These are phyloP conservation scores for Garrulus glandarius DNA, from an alignment of 2,797 vertebrate species.

Conservation along the genomic window DNA sequence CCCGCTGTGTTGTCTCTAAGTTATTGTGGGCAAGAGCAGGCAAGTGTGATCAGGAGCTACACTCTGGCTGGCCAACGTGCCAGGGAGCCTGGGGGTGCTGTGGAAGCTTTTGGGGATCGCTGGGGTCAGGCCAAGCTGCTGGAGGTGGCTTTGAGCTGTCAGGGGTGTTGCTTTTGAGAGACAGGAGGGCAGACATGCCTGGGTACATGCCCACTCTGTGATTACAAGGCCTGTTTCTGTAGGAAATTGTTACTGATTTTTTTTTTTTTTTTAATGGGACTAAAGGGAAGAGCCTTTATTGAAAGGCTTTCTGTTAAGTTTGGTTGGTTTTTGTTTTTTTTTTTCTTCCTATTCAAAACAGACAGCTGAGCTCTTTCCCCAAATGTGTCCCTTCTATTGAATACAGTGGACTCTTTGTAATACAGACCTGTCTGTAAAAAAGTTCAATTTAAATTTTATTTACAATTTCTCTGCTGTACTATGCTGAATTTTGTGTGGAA, in stretches of 20 bases:
- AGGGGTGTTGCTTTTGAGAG: rapidly evolving
- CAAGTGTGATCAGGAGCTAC: rapidly evolving
- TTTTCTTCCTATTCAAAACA: not conserved
- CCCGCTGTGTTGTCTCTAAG: not conserved
- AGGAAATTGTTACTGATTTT: not conserved
- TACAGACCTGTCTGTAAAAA: not conserved
- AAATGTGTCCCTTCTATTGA: not conserved
- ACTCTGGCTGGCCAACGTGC: rapidly evolving
- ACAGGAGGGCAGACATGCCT: not conserved
- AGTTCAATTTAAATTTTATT: not conserved
- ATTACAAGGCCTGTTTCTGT: not conserved
- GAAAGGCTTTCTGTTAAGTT: not conserved
- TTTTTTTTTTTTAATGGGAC: not conserved
- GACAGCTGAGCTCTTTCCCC: not conserved
- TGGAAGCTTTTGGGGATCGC: not conserved
- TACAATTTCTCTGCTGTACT: not conserved
- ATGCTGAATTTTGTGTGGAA: not conserved
- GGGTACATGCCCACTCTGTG: rapidly evolving
- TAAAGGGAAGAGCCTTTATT: not conserved
- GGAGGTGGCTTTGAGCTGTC: not conserved
- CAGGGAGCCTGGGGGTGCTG: not conserved
- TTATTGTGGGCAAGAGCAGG: not conserved
- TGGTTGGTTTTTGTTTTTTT: not conserved
- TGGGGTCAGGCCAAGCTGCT: not conserved
- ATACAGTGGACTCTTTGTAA: not conserved